Evolutionary conservation across 2,113 vertebrate genomes (phyloP), one percentile per base, ranked within the genome.

Genomic region (Galemys pyrenaicus): DNA sequence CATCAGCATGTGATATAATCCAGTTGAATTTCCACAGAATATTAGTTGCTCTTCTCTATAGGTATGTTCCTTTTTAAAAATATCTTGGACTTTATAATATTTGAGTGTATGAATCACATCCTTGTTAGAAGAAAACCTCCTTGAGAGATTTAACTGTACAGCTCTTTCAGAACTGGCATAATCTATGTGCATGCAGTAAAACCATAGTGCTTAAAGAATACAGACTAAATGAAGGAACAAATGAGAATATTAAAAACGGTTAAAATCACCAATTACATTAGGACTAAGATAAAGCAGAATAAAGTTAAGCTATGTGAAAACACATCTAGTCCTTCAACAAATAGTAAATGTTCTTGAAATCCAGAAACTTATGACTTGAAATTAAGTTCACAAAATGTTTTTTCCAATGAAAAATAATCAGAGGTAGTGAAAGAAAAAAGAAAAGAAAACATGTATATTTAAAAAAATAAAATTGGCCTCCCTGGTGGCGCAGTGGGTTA

Each of bases 291-390:
- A 79, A 93, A 26, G 60, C 78, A 88, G 20, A 64, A 82, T 64
- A 84, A 89, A 81, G 79, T 41, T 93, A 89, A 81, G 79, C 35
- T 93, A 81, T 51, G 15, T 71, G 88, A 95, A 92, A 89, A 87
- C 86, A 70, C 87, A 97, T 37, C 22, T 37, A 74, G 24, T 17
- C 30, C 26, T 94, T 37, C 58, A 9, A 20, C 49, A n/a, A n/a
- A n/a, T n/a, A 85, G n/a, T 74, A 74, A 80, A 71, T 39, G 24
- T 5, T n/a, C n/a, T n/a, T 54, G 13, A 94, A 92, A 79, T 39
- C 32, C 67, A 91, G 62, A 83, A 89, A 80, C 3, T 51, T 51
- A 51, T 51, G 13, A 51, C 13, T 9, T 51, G 49, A 51, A 51
- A 51, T 51, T 51, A 13, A 51, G 49, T 51, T 51, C 15, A 28